Base-by-base conservation (phyloP, 2,113 vertebrate genomes). In the Neogale vison region DNA sequence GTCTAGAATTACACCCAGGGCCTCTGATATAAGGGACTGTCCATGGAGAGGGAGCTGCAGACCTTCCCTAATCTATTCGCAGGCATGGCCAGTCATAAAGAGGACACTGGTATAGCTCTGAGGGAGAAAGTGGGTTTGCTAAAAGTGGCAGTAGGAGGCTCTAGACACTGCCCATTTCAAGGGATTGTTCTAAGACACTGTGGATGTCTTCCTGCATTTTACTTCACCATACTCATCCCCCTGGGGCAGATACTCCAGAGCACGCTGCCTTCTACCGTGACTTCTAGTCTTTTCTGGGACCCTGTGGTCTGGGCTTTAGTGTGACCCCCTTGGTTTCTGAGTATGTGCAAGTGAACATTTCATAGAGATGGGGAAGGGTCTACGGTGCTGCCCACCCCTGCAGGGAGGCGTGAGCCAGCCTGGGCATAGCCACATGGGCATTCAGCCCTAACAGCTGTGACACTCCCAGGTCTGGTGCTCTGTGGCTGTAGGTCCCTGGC, bases 401-500 rank as follows among this genome's bases (percentile, higher is more conserved):
- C 52, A 72, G 24, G 18, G 79, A 3, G 12, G 6, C 3, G 1
- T 59, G 59, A 89, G 74, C n/a, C 67, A 42, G 67, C n/a, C 47
- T 36, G 1, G 15, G 42, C 36, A 67, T 72, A 72, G 20, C 10
- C 36, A 23, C 9, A 1, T 50, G 59, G 29, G 23, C 2, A n/a
- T 52, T 31, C 15, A 21, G 65, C 79, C 1, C 0, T 7, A 3
- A 15, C 7, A 24, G 34, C 36, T 23, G 10, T 0, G 4, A 31
- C 24, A 3, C 45, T 50, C 24, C 50, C 21, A 0, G n/a, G 24
- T 3, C 2, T 84, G 15, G 6, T 7, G 24, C 55, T 61, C 17
- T 12, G 13, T 45, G 9, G 31, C 63, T 69, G 39, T 45, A 23
- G 4, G 34, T 86, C 21, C 42, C 9, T 6, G 5, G 26, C 0